phyloP scores from a whole-genome alignment of 2,797 vertebrate species.

The Australoheros facetus region DNA sequence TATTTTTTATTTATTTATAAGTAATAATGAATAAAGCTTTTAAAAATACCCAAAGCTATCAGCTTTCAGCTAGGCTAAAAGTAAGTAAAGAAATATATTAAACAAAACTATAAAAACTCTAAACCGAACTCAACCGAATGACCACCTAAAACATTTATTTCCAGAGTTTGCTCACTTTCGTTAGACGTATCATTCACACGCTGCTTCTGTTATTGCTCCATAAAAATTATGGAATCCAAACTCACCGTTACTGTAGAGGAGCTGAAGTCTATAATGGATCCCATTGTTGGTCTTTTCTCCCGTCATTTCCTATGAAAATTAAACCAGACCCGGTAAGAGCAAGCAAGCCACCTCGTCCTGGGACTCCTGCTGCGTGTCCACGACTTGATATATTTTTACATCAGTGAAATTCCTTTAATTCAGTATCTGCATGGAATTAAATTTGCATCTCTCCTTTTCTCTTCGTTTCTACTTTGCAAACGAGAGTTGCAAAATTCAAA shows the following conservation, averaged over 20 bases:
- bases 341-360: constrained; percentile 50
- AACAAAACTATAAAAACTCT: neutral
- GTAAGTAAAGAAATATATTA: neutral
- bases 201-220: constrained; percentile 50
- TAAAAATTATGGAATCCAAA: constrained; percentile 52
- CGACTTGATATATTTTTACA: constrained; percentile 31
- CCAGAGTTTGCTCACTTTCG: constrained; percentile 23
- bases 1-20: neutral
- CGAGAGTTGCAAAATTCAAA: neutral
- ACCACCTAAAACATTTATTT: constrained; percentile 33
- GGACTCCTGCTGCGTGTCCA: constrained; percentile 48
- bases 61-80: neutral
- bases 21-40: neutral
- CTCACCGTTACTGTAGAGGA: constrained; percentile 95
- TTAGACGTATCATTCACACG: constrained; percentile 30
- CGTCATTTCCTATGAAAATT: constrained; percentile 89
- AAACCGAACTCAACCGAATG: neutral
- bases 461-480: neutral
- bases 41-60: neutral
- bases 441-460: constrained; percentile 11
- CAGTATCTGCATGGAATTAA: constrained; percentile 2
- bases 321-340: constrained; percentile 63
- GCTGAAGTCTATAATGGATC: constrained; percentile 94
- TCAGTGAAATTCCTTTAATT: neutral
- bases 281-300: constrained; percentile 97